These are phyloP conservation scores for Tichodroma muraria DNA, from an alignment of 2,113 vertebrate species.

Conservation along the genomic window DNA sequence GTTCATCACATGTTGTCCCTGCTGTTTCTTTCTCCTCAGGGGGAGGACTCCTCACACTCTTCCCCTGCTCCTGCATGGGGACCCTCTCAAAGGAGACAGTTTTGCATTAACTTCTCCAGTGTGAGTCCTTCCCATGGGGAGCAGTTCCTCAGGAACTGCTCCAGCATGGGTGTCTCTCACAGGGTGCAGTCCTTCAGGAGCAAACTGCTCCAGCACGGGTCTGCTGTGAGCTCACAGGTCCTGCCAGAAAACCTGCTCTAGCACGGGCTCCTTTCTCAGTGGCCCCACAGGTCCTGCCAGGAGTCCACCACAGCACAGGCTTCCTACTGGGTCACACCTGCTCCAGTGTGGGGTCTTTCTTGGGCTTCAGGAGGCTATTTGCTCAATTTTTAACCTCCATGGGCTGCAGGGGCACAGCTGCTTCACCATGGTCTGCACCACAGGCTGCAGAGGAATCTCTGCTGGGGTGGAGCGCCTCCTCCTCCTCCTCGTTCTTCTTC, in stretches of 20 bases:
- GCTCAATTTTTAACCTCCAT: background rate
- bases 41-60: background rate
- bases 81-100: background rate
- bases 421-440: background rate
- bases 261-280: background rate
- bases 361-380: background rate
- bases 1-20: background rate
- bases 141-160: background rate
- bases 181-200: background rate
- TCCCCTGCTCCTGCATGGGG: background rate
- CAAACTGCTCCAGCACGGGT: background rate
- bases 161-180: background rate
- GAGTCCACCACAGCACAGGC: background rate
- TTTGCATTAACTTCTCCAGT: background rate
- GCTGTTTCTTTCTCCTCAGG: background rate
- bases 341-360: background rate
- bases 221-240: background rate
- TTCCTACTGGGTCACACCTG: background rate
- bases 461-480: rapidly evolving
- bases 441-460: background rate
- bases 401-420: background rate
- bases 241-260: background rate
- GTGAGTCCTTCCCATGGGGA: background rate
- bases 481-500: background rate
- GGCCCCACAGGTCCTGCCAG: no score